A percentile compares a stretch with the other conserved stretches of the same genome.
phyloP scores from a whole-genome alignment of 2,797 vertebrate genomes.

The Novumbra hubbsi region DNA sequence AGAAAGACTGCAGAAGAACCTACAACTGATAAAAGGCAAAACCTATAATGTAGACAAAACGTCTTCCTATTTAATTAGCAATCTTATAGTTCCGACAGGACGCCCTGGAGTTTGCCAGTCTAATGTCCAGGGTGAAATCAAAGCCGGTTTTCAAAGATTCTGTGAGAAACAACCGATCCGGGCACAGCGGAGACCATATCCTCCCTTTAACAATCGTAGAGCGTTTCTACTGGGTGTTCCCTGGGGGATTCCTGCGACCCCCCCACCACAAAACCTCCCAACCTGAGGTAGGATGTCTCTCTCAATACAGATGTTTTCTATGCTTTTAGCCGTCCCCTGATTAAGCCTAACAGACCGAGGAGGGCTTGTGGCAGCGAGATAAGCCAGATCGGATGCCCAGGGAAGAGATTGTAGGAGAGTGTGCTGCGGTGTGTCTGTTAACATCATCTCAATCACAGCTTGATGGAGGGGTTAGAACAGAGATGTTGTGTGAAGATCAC shows the following conservation, averaged over 20 bases:
- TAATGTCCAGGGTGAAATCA: not conserved
- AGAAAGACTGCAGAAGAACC: not conserved
- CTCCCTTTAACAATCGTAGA: not conserved
- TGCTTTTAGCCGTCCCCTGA: slow-evolving; percentile 2
- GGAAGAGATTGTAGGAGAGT: not conserved
- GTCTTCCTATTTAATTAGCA: not conserved
- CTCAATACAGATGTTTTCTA: not conserved
- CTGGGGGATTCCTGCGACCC: not conserved
- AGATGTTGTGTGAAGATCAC: not conserved
- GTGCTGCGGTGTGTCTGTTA: not conserved
- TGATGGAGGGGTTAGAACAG: not conserved
- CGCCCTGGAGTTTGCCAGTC: not conserved
- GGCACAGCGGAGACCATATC: not conserved
- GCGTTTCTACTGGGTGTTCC: not conserved
- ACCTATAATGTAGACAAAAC: not conserved
- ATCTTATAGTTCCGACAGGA: not conserved
- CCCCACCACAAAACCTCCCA: not conserved
- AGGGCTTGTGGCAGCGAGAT: not conserved
- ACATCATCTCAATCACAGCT: not conserved
- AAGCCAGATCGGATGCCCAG: not conserved
- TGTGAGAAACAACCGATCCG: not conserved
- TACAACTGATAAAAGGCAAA: not conserved
- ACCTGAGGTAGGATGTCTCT: not conserved
- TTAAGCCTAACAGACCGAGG: not conserved
- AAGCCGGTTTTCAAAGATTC: not conserved